Evolutionary conservation across 2,888 invertebrate genomes (phyloP), one percentile per base, ranked within the genome.

Genomic region (Hydraecia micacea): DNA sequence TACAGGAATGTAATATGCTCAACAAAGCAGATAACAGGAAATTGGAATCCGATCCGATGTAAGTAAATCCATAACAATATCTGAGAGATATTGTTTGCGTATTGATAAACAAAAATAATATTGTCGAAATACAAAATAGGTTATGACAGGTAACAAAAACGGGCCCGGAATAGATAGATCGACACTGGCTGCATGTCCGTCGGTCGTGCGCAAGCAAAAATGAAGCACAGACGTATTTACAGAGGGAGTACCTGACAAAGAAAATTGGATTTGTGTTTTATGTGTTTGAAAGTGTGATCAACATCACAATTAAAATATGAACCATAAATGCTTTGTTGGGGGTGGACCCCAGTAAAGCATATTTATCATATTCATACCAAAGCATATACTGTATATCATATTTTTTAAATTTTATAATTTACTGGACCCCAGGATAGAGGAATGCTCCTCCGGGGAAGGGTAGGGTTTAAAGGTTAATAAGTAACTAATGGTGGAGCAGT

Each of bases 151-250:
- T 5, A 55, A 62, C 36, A 52, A 32, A 39, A 62, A 15, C 0
- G 13, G 55, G 21, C 52, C 52, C 36, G 68, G 21, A 69, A 79
- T 68, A n/a, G n/a, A n/a, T n/a, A n/a, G n/a, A 58, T 58, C 5
- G 58, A 13, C 13, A n/a, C 13, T 5, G 13, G n/a, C 55, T 6
- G 55, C 11, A 11, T 58, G 1, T 3, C n/a, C 11, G 4, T 11
- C 25, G 11, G 11, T 58, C n/a, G 55, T n/a, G n/a, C 11, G 55
- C n/a, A 58, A 58, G 11, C n/a, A 25, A 9, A 25, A 58, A n/a
- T n/a, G 4, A 58, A n/a, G n/a, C 11, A 11, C 25, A 58, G 1
- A 11, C n/a, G n/a, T 58, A n/a, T n/a, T 58, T 58, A 58, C 55
- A 11, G n/a, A n/a, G n/a, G 11, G 11, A n/a, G 4, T 11, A 2